phyloP scores from a whole-genome alignment of 2,113 vertebrate genomes.

The Proterorhinus semilunaris region DNA sequence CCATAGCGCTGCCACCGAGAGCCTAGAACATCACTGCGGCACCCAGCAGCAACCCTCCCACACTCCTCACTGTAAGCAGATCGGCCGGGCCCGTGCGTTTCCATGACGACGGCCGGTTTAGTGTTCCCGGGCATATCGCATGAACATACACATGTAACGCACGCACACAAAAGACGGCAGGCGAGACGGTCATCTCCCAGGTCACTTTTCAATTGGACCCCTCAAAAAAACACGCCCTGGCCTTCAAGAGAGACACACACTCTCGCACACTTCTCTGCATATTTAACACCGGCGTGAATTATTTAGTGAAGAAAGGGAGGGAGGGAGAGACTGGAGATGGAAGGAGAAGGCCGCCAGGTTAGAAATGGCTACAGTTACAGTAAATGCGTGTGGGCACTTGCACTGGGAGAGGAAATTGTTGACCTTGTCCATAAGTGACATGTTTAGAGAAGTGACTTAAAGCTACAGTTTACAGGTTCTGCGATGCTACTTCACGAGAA shows the following conservation, averaged over 20 bases:
- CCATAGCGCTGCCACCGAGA: neutral
- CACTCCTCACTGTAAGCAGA: conserved; percentile 50
- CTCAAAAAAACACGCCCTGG: neutral
- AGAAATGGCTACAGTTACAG: conserved; percentile 18
- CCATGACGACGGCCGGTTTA: conserved; percentile 61
- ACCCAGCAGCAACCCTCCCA: conserved; percentile 13
- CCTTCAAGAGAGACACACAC: conserved; percentile 5
- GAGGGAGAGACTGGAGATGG: conserved; percentile 46
- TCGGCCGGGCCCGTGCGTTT: conserved; percentile 32
- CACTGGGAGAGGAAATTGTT: neutral
- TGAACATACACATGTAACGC: conserved; percentile 32
- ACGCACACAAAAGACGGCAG: conserved; percentile 23
- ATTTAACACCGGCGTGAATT: conserved; percentile 72
- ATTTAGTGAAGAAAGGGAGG: conserved; percentile 59
- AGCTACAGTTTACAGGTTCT: too few species aligned
- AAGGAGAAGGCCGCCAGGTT: conserved; percentile 37
- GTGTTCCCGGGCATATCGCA: conserved; percentile 63
- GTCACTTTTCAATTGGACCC: conserved; percentile 30
- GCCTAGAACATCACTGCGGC: neutral
- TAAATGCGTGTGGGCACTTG: neutral
- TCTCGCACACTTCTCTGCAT: conserved; percentile 59
- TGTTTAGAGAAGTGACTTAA: too few species aligned
- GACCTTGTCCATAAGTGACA: conserved; percentile 5
- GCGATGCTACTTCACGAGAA: too few species aligned
- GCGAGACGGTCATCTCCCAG: neutral